Percentiles rank a stretch among this genome's conserved stretches.
phyloP scores from a whole-genome alignment of 1,140 invertebrate species.

The Camponotus vicinus region DNA sequence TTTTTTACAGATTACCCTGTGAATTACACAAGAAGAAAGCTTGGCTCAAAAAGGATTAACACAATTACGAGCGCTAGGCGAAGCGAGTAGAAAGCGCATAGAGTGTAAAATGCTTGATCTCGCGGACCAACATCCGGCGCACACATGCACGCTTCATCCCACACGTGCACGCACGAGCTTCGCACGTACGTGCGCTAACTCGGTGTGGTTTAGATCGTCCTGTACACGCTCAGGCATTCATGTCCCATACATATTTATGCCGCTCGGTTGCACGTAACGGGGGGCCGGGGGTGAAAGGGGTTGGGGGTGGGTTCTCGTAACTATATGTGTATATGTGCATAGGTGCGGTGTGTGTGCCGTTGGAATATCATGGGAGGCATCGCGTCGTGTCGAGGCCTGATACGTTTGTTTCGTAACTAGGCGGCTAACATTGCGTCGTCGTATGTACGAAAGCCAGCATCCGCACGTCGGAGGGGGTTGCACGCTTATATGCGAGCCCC shows the following conservation, averaged over 20 bases:
- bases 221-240: constrained; percentile 82
- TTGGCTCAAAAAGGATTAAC: constrained; percentile 6
- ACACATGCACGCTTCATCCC: neutral
- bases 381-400: constrained; percentile 69
- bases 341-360: constrained; percentile 30
- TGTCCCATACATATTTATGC: constrained; percentile 85
- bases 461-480: constrained; percentile 24
- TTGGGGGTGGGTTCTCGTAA: constrained; percentile 18
- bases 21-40: constrained; percentile 9
- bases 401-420: constrained; percentile 76
- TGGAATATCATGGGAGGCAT: constrained; percentile 71
- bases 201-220: constrained; percentile 69
- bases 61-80: constrained; percentile 18
- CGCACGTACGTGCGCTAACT: constrained; percentile 60
- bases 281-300: neutral
- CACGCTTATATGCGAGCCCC: neutral
- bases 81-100: neutral
- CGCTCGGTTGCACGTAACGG: constrained; percentile 71
- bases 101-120: constrained; percentile 42
- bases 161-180: neutral
- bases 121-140: constrained; percentile 37
- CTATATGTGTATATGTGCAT: neutral
- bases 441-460: constrained; percentile 44
- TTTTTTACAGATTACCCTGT: constrained; percentile 2
- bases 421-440: constrained; percentile 66